A percentile compares a stretch with the other conserved stretches of the same genome.
These are phyloP conservation scores for Thomomys bottae DNA, from an alignment of 2,113 vertebrate species.

Conservation along the genomic window DNA sequence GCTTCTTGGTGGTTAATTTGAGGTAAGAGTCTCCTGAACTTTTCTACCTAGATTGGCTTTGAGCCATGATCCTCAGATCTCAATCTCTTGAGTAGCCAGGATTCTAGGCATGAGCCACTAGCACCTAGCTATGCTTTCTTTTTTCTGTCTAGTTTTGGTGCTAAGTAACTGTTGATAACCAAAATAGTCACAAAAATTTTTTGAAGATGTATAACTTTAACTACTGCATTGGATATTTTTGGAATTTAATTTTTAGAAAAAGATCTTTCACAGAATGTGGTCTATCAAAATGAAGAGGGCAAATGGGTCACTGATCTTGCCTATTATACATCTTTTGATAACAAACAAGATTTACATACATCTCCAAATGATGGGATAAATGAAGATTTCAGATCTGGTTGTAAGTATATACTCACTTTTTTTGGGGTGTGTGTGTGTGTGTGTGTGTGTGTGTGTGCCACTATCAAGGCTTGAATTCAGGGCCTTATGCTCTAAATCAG, in stretches of 20 bases:
- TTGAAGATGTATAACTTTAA: constrained; percentile 42
- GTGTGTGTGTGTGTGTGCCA: too few species aligned
- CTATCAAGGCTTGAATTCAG: too few species aligned
- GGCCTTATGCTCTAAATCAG: too few species aligned
- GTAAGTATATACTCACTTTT: constrained; percentile 85
- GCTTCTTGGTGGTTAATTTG: too few species aligned
- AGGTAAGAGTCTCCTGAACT: too few species aligned
- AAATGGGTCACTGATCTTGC: constrained; percentile 98
- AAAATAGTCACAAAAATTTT: constrained; percentile 8
- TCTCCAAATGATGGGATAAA: constrained; percentile 75
- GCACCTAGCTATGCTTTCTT: background rate
- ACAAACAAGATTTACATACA: constrained; percentile 84
- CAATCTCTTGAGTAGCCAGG: too few species aligned
- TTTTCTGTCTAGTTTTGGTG: constrained; percentile 6
- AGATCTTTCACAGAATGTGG: constrained; percentile 85
- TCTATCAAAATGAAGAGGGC: constrained; percentile 97
- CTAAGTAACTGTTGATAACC: background rate
- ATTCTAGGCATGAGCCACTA: too few species aligned
- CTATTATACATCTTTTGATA: constrained; percentile 94
- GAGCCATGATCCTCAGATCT: too few species aligned
- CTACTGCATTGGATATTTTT: constrained; percentile 24
- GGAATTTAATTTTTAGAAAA: constrained; percentile 81
- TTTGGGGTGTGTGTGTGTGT: too few species aligned
- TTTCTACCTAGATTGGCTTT: too few species aligned
- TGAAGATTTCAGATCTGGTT: constrained; percentile 92